These are phyloP conservation scores for Philereme vetulata DNA, from an alignment of 2,888 invertebrate species.

Conservation along the genomic window DNA sequence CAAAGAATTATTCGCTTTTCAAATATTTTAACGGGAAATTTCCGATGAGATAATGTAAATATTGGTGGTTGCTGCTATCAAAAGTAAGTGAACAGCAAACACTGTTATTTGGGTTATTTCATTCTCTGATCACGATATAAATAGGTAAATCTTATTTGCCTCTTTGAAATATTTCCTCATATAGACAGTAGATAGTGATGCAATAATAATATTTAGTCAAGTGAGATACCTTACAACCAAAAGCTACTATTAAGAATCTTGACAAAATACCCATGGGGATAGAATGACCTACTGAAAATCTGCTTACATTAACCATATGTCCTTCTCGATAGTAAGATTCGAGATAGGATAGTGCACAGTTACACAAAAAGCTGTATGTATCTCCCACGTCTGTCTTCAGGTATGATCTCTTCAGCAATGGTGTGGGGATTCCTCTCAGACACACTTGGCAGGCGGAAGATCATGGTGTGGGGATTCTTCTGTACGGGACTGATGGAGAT, in stretches of 20 bases:
- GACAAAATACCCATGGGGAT: no score
- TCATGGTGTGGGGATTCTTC: conserved; percentile 87
- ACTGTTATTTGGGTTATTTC: conserved; percentile 7
- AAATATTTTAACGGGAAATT: conserved; percentile 7
- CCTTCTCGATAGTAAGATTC: no score
- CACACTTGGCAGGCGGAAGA: conserved; percentile 87
- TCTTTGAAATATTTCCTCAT: neutral
- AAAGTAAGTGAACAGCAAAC: conserved; percentile 7
- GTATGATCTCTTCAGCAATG: conserved; percentile 90
- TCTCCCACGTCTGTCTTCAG: conserved; percentile 62
- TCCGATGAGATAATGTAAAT: conserved; percentile 9
- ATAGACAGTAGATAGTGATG: no score
- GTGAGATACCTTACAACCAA: no score
- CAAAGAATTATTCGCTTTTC: neutral
- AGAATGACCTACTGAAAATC: no score
- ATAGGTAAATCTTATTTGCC: neutral
- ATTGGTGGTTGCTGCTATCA: conserved; percentile 7
- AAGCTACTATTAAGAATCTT: no score
- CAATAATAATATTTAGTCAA: no score
- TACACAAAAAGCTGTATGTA: no score
- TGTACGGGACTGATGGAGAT: conserved; percentile 86
- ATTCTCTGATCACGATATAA: conserved; percentile 6
- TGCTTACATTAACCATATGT: no score
- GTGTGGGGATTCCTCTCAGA: conserved; percentile 92
- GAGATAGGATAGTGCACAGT: no score